Percentiles rank a stretch among this genome's conserved stretches.
phyloP scores from a whole-genome alignment of 2,888 invertebrate genomes.

The Holacanthella duospinosa region DNA sequence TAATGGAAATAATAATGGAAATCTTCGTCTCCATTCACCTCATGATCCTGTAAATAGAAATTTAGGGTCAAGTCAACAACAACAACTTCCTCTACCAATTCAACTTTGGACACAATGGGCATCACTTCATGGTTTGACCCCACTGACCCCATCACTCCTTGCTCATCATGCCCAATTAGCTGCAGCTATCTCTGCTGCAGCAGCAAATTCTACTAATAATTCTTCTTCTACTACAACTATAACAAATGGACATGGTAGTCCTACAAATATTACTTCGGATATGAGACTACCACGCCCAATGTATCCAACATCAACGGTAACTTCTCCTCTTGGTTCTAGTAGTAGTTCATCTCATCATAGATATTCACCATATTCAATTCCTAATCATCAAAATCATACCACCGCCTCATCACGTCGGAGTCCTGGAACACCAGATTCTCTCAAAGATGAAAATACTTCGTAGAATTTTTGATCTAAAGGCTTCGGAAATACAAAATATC shows the following conservation, averaged over 20 bases:
- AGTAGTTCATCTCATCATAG: slow-evolving; percentile 39
- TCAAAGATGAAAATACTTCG: slow-evolving; percentile 35
- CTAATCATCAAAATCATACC: slow-evolving; percentile 19
- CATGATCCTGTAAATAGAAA: slow-evolving; percentile 17
- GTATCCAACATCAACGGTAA: slow-evolving; percentile 34
- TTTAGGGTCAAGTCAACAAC: slow-evolving; percentile 12
- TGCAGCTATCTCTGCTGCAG: slow-evolving; percentile 42
- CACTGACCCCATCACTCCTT: slow-evolving; percentile 49
- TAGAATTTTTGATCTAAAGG: slow-evolving; percentile 23
- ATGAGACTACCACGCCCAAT: slow-evolving; percentile 37
- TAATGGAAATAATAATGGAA: slow-evolving; percentile 22
- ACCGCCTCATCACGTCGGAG: slow-evolving; percentile 24
- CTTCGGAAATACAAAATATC: slow-evolving; percentile 12
- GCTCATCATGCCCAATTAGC: slow-evolving; percentile 54
- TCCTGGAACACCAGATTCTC: slow-evolving; percentile 35
- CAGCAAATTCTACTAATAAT: not conserved
- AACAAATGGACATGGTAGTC: slow-evolving; percentile 3
- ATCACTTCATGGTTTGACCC: slow-evolving; percentile 44
- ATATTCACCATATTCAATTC: slow-evolving; percentile 43
- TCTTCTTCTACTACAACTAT: slow-evolving; percentile 4
- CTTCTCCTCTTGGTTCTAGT: slow-evolving; percentile 41
- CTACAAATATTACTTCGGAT: slow-evolving; percentile 3
- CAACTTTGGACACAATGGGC: slow-evolving; percentile 61
- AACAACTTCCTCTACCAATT: slow-evolving; percentile 42
- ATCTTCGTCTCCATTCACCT: slow-evolving; percentile 22